Evolutionary conservation across 2,888 invertebrate genomes (phyloP), one percentile per base, ranked within the genome.

Genomic region (Oithona nana): DNA sequence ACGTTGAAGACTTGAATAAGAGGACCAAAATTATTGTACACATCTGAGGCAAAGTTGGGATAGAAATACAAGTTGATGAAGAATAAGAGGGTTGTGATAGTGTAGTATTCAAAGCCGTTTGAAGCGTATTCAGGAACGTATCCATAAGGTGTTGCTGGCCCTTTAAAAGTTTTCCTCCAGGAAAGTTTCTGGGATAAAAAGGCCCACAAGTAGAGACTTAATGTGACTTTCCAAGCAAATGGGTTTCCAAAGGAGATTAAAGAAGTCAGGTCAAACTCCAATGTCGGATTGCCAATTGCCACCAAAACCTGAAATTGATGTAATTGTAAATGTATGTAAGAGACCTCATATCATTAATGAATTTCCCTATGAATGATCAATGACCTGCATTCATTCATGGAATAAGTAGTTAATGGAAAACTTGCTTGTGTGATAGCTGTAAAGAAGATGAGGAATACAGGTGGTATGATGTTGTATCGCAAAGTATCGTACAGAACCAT

Each of bases 71-170:
- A 71, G 29, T 74, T 65, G 6, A 63, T 28, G 0, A 68, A 39
- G 65, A 75, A 73, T 1, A 71, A 68, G 8, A 66, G 62, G 65
- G 77, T 68, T 3, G 75, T 73, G n/a, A 72, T 69, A n/a, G 72
- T 64, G 67, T 74, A 78, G 68, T 75, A 77, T 31, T 69, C 63
- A 67, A 77, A 73, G 1, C 79, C 79, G 68, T 78, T 77, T 66
- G 75, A 75, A 65, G 70, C 70, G 67, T 75, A 75, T 2, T 68
- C 67, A 0, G 78, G 78, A 8, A 70, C 68, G 65, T 74, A 72
- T n/a, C 77, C 78, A 64, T 73, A 75, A 6, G 71, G 70, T 0
- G 78, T 77, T 3, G 72, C 68, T 0, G 78, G 78, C 1, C 78
- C 78, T 39, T 39, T 16, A 39, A 16, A 39, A 39, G 16, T 39